Conservation (phyloP, 2,888 invertebrate species). For the Pristionchus fissidentatus region DNA sequence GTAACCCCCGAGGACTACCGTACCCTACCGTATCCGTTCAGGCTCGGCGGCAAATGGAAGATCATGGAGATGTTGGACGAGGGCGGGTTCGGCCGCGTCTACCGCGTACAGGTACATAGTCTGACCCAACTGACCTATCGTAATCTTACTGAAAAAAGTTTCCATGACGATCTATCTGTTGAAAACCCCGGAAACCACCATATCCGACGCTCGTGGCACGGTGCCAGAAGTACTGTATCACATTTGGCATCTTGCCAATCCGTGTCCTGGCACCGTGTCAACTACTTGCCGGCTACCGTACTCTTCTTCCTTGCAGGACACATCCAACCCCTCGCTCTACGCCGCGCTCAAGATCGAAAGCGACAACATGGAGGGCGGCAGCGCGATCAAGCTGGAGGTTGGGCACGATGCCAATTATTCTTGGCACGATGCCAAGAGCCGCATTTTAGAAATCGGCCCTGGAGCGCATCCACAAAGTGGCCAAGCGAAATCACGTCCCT, state of each 20-base stretch:
- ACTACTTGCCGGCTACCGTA: too few relatives aligned
- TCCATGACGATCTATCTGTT: too few relatives aligned
- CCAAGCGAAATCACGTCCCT: not conserved
- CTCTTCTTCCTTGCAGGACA: not conserved
- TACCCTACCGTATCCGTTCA: not conserved
- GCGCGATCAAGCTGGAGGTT: slow-evolving; percentile 58
- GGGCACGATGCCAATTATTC: not conserved
- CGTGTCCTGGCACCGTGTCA: too few relatives aligned
- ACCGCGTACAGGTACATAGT: not conserved
- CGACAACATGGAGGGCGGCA: slow-evolving; percentile 55
- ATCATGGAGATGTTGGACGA: slow-evolving; percentile 38
- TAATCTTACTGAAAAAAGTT: not conserved
- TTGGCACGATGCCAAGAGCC: not conserved
- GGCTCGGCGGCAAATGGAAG: slow-evolving; percentile 21
- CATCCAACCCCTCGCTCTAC: not conserved
- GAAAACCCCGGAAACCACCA: too few relatives aligned
- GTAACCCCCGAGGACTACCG: not conserved
- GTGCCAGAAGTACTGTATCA: too few relatives aligned
- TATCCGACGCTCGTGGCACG: too few relatives aligned
- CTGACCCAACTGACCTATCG: not conserved
- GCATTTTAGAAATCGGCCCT: not conserved
- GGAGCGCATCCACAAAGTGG: not conserved
- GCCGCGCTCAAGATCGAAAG: slow-evolving; percentile 59
- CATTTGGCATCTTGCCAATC: too few relatives aligned
- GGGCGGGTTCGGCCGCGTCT: slow-evolving; percentile 43